Percentiles rank a stretch among this genome's conserved stretches.
These are phyloP conservation scores for Helarctos malayanus DNA, from an alignment of 2,797 vertebrate genomes.

Conservation along the genomic window DNA sequence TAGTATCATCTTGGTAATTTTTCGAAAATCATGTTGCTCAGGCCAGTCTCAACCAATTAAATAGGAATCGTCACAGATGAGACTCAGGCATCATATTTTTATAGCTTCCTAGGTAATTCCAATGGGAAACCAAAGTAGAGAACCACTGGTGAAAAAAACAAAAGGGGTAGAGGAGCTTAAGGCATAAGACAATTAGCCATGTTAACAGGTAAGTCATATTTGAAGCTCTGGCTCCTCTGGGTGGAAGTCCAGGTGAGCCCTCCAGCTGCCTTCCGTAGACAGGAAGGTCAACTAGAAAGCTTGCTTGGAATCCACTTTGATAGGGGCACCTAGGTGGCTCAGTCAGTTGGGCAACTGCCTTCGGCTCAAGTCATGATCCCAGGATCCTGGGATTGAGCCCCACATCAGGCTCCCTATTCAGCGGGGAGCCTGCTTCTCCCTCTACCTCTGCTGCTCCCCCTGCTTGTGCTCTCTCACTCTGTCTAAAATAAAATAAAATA, in stretches of 20 bases:
- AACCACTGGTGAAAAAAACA: not conserved
- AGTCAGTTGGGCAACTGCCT: too few relatives aligned
- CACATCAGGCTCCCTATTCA: too few relatives aligned
- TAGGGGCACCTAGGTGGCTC: not conserved
- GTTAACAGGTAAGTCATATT: not conserved
- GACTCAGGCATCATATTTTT: not conserved
- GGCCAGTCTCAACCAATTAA: not conserved
- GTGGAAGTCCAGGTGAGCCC: not conserved
- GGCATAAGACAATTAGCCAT: not conserved
- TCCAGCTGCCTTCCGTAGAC: not conserved
- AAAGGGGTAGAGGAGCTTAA: not conserved
- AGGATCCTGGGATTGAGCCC: too few relatives aligned
- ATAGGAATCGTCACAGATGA: not conserved
- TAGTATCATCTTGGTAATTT: not conserved
- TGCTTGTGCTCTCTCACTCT: not conserved
- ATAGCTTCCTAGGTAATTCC: not conserved
- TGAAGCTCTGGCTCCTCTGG: not conserved
- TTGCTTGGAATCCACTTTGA: not conserved
- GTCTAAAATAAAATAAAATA: not conserved
- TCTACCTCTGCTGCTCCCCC: not conserved
- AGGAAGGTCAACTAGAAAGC: not conserved
- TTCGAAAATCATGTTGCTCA: not conserved
- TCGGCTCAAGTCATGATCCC: too few relatives aligned
- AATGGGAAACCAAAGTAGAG: not conserved
- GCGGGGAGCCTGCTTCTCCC: not conserved